Conservation (phyloP, 2,113 vertebrate species). For the Cromileptes altivelis region DNA sequence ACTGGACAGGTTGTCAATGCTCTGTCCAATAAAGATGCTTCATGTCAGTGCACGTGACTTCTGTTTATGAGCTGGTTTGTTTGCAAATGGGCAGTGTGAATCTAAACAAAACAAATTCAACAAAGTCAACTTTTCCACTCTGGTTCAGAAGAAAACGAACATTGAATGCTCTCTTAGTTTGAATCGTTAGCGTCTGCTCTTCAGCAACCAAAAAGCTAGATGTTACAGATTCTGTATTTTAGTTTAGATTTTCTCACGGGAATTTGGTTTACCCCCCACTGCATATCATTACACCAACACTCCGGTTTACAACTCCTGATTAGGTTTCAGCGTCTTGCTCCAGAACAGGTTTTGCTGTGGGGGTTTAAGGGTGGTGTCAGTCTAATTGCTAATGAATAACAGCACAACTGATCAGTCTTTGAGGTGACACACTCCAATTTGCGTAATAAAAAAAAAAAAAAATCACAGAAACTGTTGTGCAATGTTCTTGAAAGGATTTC, state of each 20-base stretch:
- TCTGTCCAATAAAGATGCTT: neutral
- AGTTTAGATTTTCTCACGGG: neutral
- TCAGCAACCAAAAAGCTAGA: neutral
- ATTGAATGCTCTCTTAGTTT: neutral
- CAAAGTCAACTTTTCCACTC: constrained; percentile 20
- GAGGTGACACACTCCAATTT: constrained; percentile 21
- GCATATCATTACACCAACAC: neutral
- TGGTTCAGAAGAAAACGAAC: constrained; percentile 1
- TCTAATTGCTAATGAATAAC: constrained; percentile 15
- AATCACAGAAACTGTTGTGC: constrained; percentile 25
- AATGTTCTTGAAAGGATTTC: constrained; percentile 7
- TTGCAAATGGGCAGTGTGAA: constrained; percentile 25
- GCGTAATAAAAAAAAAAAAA: neutral
- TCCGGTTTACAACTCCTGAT: neutral
- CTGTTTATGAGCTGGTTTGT: constrained; percentile 29
- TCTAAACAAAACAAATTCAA: constrained; percentile 21
- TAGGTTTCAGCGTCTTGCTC: neutral
- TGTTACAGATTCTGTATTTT: neutral
- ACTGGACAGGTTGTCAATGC: neutral
- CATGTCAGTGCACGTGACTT: constrained; percentile 1
- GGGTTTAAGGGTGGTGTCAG: neutral
- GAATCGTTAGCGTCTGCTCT: neutral
- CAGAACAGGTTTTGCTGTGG: constrained; percentile 6
- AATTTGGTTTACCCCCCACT: neutral
- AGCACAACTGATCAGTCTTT: constrained; percentile 9